Evolutionary conservation across 2,797 vertebrate genomes (phyloP).

Genomic region (Novumbra hubbsi): DNA sequence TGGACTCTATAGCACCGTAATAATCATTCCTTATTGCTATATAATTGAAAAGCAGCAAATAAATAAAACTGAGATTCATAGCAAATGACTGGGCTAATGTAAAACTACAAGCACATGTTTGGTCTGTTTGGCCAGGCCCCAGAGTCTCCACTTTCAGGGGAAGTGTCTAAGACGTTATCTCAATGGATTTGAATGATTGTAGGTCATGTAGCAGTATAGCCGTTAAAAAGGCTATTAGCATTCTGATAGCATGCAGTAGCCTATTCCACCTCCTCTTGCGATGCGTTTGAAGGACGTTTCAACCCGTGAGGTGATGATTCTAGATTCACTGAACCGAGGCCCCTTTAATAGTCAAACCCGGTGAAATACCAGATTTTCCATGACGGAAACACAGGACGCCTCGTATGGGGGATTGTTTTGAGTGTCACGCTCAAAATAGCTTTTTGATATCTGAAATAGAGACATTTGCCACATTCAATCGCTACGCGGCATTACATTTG

Average conservation of each 20-base stretch:
- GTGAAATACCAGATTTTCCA: slow-evolving; percentile 30
- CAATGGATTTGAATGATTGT: slow-evolving; percentile 43
- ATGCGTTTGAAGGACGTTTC: slow-evolving; percentile 48
- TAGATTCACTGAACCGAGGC: slow-evolving; percentile 14
- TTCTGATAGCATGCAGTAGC: slow-evolving; percentile 65
- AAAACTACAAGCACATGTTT: slow-evolving; percentile 54
- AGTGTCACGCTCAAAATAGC: slow-evolving; percentile 23
- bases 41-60: slow-evolving; percentile 11
- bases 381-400: slow-evolving; percentile 16
- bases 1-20: slow-evolving; percentile 49
- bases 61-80: slow-evolving; percentile 63
- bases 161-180: not conserved
- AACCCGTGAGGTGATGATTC: slow-evolving; percentile 24
- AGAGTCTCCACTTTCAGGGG: slow-evolving; percentile 12
- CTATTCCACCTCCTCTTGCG: slow-evolving; percentile 51
- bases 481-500: slow-evolving; percentile 33
- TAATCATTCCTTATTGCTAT: slow-evolving; percentile 65
- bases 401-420: slow-evolving; percentile 14
- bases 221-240: slow-evolving; percentile 57
- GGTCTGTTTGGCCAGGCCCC: slow-evolving; percentile 34
- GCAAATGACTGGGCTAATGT: slow-evolving; percentile 53
- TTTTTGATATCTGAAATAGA: slow-evolving; percentile 40
- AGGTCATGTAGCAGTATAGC: slow-evolving; percentile 39
- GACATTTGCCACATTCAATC: slow-evolving; percentile 44
- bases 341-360: slow-evolving; percentile 28